Percentiles rank a stretch among this genome's conserved stretches.
phyloP scores from a whole-genome alignment of 2,888 invertebrate genomes.

The Allophyes oxyacanthae region DNA sequence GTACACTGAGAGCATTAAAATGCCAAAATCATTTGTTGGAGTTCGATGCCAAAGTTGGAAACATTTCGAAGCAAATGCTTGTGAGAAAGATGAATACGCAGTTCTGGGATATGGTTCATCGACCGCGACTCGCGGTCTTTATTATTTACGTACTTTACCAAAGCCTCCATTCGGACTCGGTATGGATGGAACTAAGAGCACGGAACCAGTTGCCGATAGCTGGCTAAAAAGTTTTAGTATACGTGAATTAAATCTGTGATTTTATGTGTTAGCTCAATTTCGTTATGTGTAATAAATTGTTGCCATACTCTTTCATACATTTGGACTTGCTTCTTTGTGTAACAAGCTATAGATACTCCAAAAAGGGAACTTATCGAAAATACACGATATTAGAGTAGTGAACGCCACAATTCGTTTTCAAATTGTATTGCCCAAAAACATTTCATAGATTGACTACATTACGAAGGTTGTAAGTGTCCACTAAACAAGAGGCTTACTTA shows the following conservation, averaged over 20 bases:
- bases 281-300: slow-evolving; percentile 47
- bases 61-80: slow-evolving; percentile 76
- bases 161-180: slow-evolving; percentile 80
- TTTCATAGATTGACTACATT: slow-evolving; percentile 8
- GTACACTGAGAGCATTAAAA: slow-evolving; percentile 79
- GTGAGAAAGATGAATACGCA: slow-evolving; percentile 73
- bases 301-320: slow-evolving; percentile 58
- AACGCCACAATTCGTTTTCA: slow-evolving; percentile 3
- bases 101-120: slow-evolving; percentile 85
- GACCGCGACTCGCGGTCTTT: slow-evolving; percentile 77
- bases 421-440: slow-evolving; percentile 11
- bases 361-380: slow-evolving; percentile 14
- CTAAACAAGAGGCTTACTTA: slow-evolving; percentile 58
- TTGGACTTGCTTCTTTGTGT: slow-evolving; percentile 12
- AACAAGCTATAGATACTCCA: slow-evolving; percentile 1
- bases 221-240: slow-evolving; percentile 70
- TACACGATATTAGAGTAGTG: slow-evolving; percentile 13
- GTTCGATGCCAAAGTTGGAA: slow-evolving; percentile 80
- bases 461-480: slow-evolving; percentile 29
- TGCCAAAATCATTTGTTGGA: slow-evolving; percentile 80
- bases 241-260: slow-evolving; percentile 54
- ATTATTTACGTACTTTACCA: slow-evolving; percentile 79
- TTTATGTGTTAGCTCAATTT: slow-evolving; percentile 45
- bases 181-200: slow-evolving; percentile 76
- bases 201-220: slow-evolving; percentile 58